A percentile compares a stretch with the other conserved stretches of the same genome.
Conservation (phyloP, 1,140 invertebrate genomes). For the Leptinotarsa lineolata region DNA sequence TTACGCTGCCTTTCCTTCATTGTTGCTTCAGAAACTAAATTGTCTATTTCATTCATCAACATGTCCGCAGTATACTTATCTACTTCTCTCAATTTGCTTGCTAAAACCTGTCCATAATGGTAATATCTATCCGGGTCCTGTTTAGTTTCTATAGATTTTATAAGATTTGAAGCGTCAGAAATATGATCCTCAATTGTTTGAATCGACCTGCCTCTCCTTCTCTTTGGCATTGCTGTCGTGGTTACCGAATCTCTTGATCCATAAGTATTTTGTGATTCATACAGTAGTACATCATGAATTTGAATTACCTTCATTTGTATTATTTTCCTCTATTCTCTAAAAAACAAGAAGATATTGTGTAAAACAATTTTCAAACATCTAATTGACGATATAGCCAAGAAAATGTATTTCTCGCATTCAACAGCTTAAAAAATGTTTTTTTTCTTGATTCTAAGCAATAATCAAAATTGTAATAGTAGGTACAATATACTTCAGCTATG, state of each 20-base stretch:
- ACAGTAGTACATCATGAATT: not conserved
- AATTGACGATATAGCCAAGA: not conserved
- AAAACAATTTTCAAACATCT: not conserved
- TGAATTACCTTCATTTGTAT: conserved; percentile 1
- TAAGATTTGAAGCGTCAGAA: no score
- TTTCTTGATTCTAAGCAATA: no score
- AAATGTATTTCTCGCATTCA: no score
- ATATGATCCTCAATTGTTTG: no score
- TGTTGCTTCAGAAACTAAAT: conserved; percentile 24
- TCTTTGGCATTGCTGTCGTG: not conserved
- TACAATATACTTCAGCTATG: no score
- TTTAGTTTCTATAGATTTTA: not conserved
- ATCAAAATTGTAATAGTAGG: no score
- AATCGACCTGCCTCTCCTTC: not conserved
- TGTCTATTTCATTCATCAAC: conserved; percentile 25
- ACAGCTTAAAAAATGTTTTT: no score
- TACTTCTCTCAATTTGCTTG: not conserved
- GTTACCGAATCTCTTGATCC: not conserved
- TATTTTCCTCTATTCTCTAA: not conserved
- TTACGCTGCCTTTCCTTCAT: not conserved
- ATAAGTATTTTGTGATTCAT: no score
- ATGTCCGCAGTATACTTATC: conserved; percentile 10
- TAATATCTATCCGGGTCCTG: conserved; percentile 2
- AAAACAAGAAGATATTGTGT: not conserved
- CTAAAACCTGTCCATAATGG: conserved; percentile 16